Evolutionary conservation across 2,113 vertebrate genomes (phyloP), one percentile per base, ranked within the genome.

Genomic region (Scophthalmus maximus): DNA sequence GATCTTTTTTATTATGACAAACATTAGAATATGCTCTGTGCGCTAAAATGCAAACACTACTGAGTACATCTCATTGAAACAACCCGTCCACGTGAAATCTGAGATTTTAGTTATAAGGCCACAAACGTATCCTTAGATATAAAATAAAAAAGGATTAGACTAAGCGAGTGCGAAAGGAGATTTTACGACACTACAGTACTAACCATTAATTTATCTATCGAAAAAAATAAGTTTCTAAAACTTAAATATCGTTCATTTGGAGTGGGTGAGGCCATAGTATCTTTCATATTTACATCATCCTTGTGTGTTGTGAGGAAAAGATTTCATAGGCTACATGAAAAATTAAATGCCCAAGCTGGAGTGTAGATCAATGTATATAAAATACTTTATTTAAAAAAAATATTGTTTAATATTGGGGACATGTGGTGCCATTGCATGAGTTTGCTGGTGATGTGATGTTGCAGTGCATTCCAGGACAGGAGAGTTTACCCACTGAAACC

Each of bases 21-120:
- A 84, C 49, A 59, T 83, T 83, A 63, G 40, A 79, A 76, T 73
- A 79, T 38, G 25, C 46, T 87, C 27, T 78, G 73, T 82, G 78
- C 68, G 60, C 81, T 83, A 86, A 52, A 68, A 71, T 25, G 12
- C 65, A 68, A 69, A 68, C 52, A 78, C 76, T 84, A 85, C 55
- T 62, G 44, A 82, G 56, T 62, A 46, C 42, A 46, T 46, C 17
- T n/a, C 42, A 46, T 46, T n/a, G 36, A 15, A 46, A 8, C 18
- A 7, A 46, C n/a, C 42, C 18, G 14, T 40, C 14, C 14, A 40
- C 17, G 36, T 15, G 5, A 40, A 40, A 40, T 40, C 14, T 40
- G 36, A 17, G 63, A 66, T 56, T n/a, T 36, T 44, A 3, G 20
- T 55, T 75, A 38, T 62, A 47, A 83, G 12, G 69, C 67, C 61